These are phyloP conservation scores for Halcyon chelicuti DNA, from an alignment of 2,797 vertebrate genomes.

Conservation along the genomic window DNA sequence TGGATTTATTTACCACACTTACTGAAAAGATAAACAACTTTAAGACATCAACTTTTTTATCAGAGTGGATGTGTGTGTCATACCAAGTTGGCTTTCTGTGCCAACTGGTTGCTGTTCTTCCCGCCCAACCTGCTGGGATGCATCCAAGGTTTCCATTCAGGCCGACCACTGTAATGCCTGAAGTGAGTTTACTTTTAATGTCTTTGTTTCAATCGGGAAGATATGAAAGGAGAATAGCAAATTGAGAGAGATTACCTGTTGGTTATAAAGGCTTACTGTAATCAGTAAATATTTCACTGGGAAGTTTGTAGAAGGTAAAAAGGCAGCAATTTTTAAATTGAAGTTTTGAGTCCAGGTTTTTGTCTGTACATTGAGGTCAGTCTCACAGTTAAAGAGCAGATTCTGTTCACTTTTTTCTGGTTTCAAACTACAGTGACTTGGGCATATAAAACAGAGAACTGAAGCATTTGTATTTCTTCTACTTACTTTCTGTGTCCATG, in stretches of 20 bases:
- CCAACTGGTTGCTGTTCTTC: neutral
- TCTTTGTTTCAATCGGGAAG: neutral
- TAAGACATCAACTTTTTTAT: neutral
- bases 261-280: neutral
- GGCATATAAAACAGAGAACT: neutral
- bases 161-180: neutral
- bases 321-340: neutral
- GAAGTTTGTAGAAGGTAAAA: neutral
- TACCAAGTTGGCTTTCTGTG: neutral
- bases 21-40: neutral
- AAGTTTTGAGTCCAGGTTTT: neutral
- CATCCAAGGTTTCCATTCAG: neutral
- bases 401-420: neutral
- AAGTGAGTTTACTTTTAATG: neutral
- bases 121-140: neutral
- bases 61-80: neutral
- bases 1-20: neutral
- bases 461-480: neutral
- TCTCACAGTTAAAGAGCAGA: neutral
- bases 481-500: neutral
- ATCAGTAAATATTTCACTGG: neutral
- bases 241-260: neutral
- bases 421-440: neutral
- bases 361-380: neutral
- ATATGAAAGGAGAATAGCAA: neutral